Evolutionary conservation across 2,888 invertebrate species (phyloP), one percentile per base, ranked within the genome.

Genomic region (Ectemnius cavifrons): DNA sequence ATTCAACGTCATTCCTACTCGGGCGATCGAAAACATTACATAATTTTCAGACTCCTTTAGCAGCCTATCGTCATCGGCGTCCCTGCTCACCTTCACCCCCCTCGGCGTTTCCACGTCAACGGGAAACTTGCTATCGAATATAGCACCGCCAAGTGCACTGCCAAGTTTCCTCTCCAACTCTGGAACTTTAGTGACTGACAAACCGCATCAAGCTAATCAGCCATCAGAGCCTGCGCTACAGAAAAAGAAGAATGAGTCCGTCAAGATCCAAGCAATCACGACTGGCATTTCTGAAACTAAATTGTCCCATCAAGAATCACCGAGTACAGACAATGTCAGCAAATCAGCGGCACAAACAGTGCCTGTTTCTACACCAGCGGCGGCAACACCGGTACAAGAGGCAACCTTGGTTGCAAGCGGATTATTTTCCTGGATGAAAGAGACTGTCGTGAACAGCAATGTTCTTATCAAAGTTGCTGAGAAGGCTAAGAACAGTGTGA

Each of bases 401-500:
- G 46, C 57, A 56, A 85, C 80, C 20, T 79, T 79, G 37, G 93
- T 94, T 1, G 93, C 94, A 45, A 93, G 93, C 75, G 92, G 93
- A 63, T 82, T 94, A 66, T 90, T 94, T 79, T 93, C 94, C 0
- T 94, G 95, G 94, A 93, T 95, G 87, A 94, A 94, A 87, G 94
- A 94, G 16, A 95, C 95, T 0, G 94, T 95, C 1, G 92, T 94
- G 0, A 92, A 92, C 28, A 94, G 94, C 5, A 93, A 92, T 8
- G 91, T 95, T 0, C 89, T 95, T 46, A 94, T 94, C 62, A 93
- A 93, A 85, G 94, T 96, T 11, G 95, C 95, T 0, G 95, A 95
- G 86, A 95, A 94, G 82, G 95, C 95, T 0, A 95, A 95, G 92
- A 95, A 92, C 85, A 96, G 96, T 0, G 95, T 97, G 0, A 96